Conservation (phyloP, 2,888 invertebrate genomes). For the Dysmachus trigonus region DNA sequence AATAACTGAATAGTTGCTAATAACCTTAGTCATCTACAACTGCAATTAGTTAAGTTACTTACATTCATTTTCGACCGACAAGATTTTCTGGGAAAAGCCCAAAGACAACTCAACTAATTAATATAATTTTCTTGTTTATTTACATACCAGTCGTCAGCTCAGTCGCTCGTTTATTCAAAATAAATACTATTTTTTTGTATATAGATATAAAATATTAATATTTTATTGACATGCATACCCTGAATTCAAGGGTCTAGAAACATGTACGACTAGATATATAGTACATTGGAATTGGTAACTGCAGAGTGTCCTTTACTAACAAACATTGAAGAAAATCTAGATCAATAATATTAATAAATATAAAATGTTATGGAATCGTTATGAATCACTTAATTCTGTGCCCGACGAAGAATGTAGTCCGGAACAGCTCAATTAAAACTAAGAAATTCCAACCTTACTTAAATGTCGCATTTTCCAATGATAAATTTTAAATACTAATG, state of each 20-base stretch:
- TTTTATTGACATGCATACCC: not conserved
- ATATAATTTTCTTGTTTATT: not conserved
- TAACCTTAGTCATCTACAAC: not conserved
- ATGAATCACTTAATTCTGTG: not conserved
- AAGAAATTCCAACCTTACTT: not conserved
- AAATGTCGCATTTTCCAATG: not conserved
- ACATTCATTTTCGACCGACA: not conserved
- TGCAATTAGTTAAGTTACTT: not conserved
- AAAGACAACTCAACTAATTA: not conserved
- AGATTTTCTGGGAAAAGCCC: too few relatives aligned
- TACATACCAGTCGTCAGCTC: not conserved
- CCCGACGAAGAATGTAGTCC: not conserved
- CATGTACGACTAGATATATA: not conserved
- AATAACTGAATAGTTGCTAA: not conserved
- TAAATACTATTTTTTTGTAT: not conserved
- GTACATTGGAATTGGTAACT: too few relatives aligned
- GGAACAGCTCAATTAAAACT: not conserved
- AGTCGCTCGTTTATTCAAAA: not conserved
- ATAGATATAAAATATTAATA: not conserved
- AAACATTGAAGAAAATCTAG: not conserved
- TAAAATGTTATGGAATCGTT: not conserved
- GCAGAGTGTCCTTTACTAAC: too few relatives aligned
- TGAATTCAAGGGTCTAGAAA: not conserved
- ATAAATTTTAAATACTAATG: not conserved
- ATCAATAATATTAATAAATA: not conserved